Evolutionary conservation across 2,888 invertebrate species (phyloP).

Genomic region (Mantis religiosa): DNA sequence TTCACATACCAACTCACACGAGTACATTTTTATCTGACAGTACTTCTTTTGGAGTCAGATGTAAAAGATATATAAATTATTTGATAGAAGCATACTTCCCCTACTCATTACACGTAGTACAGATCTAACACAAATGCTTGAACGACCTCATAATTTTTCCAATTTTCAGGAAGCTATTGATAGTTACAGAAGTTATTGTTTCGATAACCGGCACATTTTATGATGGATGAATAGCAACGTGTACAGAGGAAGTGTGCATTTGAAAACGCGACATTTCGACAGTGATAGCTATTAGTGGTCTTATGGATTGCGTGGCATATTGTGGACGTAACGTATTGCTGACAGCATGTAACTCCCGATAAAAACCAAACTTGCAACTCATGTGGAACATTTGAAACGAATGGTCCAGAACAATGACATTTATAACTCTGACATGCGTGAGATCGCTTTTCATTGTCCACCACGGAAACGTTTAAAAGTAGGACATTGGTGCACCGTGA

Average conservation of each 20-base stretch:
- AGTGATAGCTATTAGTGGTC: background rate
- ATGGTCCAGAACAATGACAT: background rate
- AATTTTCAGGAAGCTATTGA: too few species aligned
- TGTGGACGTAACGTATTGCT: background rate
- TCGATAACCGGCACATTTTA: background rate
- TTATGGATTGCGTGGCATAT: background rate
- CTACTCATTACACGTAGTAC: too few species aligned
- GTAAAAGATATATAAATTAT: too few species aligned
- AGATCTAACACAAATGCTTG: too few species aligned
- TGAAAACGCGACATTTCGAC: background rate
- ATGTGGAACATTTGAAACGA: background rate
- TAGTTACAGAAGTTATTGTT: background rate
- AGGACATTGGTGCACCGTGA: background rate
- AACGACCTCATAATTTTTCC: too few species aligned
- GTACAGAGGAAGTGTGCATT: background rate
- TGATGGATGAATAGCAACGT: background rate
- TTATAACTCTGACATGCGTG: background rate
- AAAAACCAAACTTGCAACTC: background rate
- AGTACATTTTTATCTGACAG: too few species aligned
- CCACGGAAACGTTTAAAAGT: background rate
- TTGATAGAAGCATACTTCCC: too few species aligned
- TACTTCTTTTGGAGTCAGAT: too few species aligned
- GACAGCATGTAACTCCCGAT: background rate
- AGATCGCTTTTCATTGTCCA: background rate
- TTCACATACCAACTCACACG: too few species aligned